Evolutionary conservation across 2,113 vertebrate species (phyloP).

Genomic region (Hippocampus comes): DNA sequence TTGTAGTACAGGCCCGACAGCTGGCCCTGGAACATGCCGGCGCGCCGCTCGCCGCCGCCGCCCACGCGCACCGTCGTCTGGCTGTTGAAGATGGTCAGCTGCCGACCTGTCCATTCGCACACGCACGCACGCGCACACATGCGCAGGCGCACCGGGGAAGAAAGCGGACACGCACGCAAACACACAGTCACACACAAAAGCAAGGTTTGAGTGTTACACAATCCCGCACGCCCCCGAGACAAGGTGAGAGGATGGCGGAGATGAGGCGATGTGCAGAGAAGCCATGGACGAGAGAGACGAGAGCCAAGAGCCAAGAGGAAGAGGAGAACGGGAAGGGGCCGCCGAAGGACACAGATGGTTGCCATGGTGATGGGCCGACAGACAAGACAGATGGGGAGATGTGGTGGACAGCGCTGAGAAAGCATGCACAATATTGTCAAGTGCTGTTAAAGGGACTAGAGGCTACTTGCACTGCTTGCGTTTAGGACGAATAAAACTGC

Average conservation of each 20-base stretch:
- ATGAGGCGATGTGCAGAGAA: constrained; percentile 61
- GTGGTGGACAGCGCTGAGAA: constrained; percentile 62
- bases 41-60: constrained; percentile 81
- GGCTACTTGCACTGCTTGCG: constrained; percentile 82
- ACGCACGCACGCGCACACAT: constrained; percentile 11
- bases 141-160: constrained; percentile 19
- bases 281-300: constrained; percentile 50
- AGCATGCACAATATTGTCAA: constrained; percentile 79
- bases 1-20: constrained; percentile 99
- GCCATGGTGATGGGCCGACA: constrained; percentile 66
- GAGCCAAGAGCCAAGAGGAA: constrained; percentile 25
- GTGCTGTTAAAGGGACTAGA: constrained; percentile 99
- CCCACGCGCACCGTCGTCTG: constrained; percentile 98
- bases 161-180: constrained; percentile 35
- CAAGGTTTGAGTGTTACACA: constrained; percentile 62
- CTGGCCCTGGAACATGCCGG: constrained; percentile 96
- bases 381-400: constrained; percentile 65
- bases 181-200: constrained; percentile 61
- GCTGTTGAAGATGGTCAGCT: constrained; percentile 99
- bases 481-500: constrained; percentile 79
- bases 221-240: constrained; percentile 51
- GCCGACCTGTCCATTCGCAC: constrained; percentile 81
- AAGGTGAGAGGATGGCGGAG: constrained; percentile 64
- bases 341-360: constrained; percentile 32
- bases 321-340: constrained; percentile 31